Evolutionary conservation across 2,113 vertebrate genomes (phyloP).

Genomic region (Gambusia affinis): DNA sequence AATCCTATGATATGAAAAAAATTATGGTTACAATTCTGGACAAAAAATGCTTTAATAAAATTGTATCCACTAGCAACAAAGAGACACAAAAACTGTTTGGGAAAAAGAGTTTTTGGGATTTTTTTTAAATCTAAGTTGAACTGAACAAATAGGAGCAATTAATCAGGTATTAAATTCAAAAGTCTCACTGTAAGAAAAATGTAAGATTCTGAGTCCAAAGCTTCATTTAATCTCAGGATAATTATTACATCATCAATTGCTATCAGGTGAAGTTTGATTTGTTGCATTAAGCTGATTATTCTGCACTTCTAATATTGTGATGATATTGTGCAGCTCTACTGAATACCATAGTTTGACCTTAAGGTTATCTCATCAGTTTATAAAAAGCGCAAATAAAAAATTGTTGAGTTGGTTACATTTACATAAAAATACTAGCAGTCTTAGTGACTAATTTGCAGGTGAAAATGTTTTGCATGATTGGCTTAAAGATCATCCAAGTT

Average conservation of each 20-base stretch:
- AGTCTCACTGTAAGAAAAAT: not conserved
- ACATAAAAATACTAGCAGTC: not conserved
- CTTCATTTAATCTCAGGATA: not conserved
- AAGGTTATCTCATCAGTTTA: not conserved
- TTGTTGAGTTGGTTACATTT: not conserved
- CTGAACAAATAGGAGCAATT: not conserved
- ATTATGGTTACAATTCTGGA: not conserved
- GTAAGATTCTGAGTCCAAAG: not conserved
- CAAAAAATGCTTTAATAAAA: not conserved
- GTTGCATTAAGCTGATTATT: too few species aligned
- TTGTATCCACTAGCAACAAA: not conserved
- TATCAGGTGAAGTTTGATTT: not conserved
- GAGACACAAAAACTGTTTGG: not conserved
- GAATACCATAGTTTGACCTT: not conserved
- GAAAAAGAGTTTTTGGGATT: too few species aligned
- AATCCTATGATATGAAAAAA: not conserved
- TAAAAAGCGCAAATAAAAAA: not conserved
- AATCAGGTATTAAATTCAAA: not conserved
- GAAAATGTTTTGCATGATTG: too few species aligned
- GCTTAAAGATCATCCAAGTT: not conserved
- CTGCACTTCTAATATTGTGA: too few species aligned
- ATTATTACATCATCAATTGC: not conserved
- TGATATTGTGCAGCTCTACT: not conserved
- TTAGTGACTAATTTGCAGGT: not conserved
- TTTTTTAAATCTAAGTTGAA: not conserved